These are phyloP conservation scores for Galagoides demidoff DNA, from an alignment of 2,797 vertebrate species.

Conservation along the genomic window DNA sequence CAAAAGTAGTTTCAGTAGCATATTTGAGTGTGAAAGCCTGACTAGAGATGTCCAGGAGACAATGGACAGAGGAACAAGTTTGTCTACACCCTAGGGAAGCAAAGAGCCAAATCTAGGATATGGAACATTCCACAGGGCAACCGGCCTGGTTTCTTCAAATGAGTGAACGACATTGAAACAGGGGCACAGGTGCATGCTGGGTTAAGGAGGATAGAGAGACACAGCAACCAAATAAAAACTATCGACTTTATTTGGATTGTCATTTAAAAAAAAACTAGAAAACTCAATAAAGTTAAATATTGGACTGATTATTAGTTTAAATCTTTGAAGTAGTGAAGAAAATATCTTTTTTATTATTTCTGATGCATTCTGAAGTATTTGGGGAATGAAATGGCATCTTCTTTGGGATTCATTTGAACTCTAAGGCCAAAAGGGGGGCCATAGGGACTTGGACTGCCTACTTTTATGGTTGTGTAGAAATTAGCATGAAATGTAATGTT, in stretches of 20 bases:
- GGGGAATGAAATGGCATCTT: not conserved
- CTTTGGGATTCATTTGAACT: not conserved
- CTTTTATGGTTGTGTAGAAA: not conserved
- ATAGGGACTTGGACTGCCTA: not conserved
- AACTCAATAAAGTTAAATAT: not conserved
- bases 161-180: not conserved
- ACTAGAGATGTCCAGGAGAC: not conserved
- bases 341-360: not conserved
- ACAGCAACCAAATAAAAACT: not conserved
- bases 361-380: not conserved
- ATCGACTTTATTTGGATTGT: not conserved
- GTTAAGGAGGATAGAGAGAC: not conserved
- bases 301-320: not conserved
- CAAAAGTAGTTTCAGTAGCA: not conserved
- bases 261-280: not conserved
- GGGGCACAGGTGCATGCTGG: not conserved
- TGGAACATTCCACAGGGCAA: not conserved
- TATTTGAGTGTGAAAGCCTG: not conserved
- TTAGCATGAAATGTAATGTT: not conserved
- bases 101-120: not conserved
- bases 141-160: not conserved
- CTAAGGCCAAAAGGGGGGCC: not conserved
- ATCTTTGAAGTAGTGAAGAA: too few relatives aligned
- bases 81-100: not conserved
- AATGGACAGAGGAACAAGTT: not conserved